Base-by-base conservation (phyloP, 1,140 invertebrate genomes). In the Anastrepha ludens region DNA sequence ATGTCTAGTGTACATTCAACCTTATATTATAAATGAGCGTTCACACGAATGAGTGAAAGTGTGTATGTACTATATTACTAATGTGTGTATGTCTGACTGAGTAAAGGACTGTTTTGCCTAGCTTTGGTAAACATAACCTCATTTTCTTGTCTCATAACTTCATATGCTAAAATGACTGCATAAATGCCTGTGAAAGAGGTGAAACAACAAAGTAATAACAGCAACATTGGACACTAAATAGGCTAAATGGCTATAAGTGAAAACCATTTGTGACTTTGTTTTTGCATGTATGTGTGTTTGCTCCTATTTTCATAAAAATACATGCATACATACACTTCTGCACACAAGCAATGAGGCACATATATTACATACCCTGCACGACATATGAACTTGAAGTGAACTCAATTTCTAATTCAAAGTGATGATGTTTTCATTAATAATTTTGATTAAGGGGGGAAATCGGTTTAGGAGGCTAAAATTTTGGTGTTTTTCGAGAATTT, bases 131-230 rank as follows among this genome's bases (percentile, higher is more conserved):
- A 44, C 41, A 74, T 47, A 74, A 74, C 67, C 67, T 44, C 67
- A 74, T 74, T 74, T 55, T 74, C 67, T 74, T 15, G 41, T 15
- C 67, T 74, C 41, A 74, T 74, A 74, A 74, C 44, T 74, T 74
- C 67, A 74, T 74, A 74, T 74, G 67, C 67, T 29, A 74, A 74
- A 74, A 74, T 47, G 44, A 74, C 67, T 44, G 15, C 15, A 62
- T 62, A 13, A 5, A 55, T 55, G 50, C 39, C 44, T 74, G 13
- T 47, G 41, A 44, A 74, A 74, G 41, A 74, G 67, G 67, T 74
- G 67, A 47, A 74, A 74, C 67, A 44, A 15, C 67, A 74, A 44
- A 74, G 17, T 41, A 41, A 17, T 15, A 74, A 74, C 41, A 74
- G 47, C 50, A 55, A 55, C 50, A 55, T 8, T 11, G 6, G 6